Evolutionary conservation across 2,888 invertebrate species (phyloP).

Genomic region (Phymatocera aterrima): DNA sequence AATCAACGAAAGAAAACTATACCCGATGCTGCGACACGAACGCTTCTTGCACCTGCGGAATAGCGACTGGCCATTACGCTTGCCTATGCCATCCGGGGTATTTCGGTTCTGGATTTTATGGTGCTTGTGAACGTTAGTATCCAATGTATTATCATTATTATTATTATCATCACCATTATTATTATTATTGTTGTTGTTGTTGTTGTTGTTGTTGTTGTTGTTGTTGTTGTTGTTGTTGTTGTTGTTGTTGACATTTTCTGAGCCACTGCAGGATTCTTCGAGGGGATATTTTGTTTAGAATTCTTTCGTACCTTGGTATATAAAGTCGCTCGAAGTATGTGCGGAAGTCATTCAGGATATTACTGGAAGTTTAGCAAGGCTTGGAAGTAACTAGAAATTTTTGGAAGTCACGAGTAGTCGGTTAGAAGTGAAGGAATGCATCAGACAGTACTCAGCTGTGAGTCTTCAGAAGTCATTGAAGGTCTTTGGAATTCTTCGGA

Average conservation of each 20-base stretch:
- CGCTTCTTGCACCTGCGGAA: slow-evolving; percentile 82
- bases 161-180: slow-evolving; percentile 9
- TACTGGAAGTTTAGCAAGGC: no score
- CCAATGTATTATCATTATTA: not conserved
- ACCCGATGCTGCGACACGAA: slow-evolving; percentile 79
- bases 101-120: slow-evolving; percentile 80
- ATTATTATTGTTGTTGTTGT: slow-evolving; percentile 4
- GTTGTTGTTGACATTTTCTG: slow-evolving; percentile 2
- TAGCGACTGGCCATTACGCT: slow-evolving; percentile 82
- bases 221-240: slow-evolving; percentile 3
- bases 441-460: no score
- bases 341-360: no score
- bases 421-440: no score
- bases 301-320: no score
- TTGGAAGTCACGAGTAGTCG: no score
- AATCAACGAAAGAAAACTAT: slow-evolving; percentile 59
- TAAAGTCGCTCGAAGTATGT: no score
- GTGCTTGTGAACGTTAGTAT: slow-evolving; percentile 79
- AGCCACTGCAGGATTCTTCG: not conserved
- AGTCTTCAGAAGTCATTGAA: no score
- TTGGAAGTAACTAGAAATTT: no score
- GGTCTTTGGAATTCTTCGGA: no score
- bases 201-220: not conserved
- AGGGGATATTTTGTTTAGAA: no score
- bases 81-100: slow-evolving; percentile 82